phyloP scores from a whole-genome alignment of 2,888 invertebrate species.

The Chrysodeixis includens region DNA sequence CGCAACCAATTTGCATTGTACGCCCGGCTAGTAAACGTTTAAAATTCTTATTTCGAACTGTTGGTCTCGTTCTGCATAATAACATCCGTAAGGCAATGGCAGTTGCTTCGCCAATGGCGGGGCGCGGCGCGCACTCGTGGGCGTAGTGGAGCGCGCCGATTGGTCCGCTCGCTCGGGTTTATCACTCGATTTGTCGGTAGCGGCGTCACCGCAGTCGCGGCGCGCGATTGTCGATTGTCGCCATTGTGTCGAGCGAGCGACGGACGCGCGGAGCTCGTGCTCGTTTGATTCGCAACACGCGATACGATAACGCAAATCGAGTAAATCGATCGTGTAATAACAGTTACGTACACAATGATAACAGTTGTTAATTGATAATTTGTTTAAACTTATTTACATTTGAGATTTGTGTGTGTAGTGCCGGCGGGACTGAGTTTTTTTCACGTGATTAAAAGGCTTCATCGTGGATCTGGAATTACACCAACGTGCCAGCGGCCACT shows the following conservation, averaged over 20 bases:
- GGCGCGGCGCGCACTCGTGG: slow-evolving; percentile 81
- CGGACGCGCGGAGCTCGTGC: slow-evolving; percentile 79
- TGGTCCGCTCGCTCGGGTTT: slow-evolving; percentile 80
- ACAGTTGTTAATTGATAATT: slow-evolving; percentile 63
- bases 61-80: slow-evolving; percentile 88
- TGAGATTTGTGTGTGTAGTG: slow-evolving; percentile 69
- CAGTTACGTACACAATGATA: slow-evolving; percentile 69
- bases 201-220: slow-evolving; percentile 85
- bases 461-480: slow-evolving; percentile 94
- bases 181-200: slow-evolving; percentile 87
- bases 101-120: slow-evolving; percentile 87
- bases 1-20: slow-evolving; percentile 88
- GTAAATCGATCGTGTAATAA: slow-evolving; percentile 75
- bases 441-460: slow-evolving; percentile 82
- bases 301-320: slow-evolving; percentile 76
- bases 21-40: slow-evolving; percentile 85
- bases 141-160: slow-evolving; percentile 80
- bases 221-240: slow-evolving; percentile 88
- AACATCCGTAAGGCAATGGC: slow-evolving; percentile 88
- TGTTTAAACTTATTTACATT: slow-evolving; percentile 54
- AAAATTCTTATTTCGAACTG: slow-evolving; percentile 87
- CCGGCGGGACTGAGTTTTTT: slow-evolving; percentile 68
- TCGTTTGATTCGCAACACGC: slow-evolving; percentile 78
- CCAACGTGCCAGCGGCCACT: slow-evolving; percentile 93
- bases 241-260: slow-evolving; percentile 83